Conservation (phyloP, 2,888 invertebrate species). For the Patella depressa region DNA sequence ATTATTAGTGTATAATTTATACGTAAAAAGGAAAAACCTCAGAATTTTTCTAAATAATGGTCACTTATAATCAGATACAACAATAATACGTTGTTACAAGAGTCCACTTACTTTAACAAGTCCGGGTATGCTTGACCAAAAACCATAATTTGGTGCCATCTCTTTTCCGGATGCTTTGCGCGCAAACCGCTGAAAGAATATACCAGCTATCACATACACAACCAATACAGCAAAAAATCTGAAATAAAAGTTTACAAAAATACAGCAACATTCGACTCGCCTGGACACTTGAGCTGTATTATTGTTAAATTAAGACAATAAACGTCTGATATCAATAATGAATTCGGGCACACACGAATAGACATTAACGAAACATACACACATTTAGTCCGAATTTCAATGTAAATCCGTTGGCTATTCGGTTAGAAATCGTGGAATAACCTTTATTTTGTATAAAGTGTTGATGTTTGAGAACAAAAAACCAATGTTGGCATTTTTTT, state of each 20-base stretch:
- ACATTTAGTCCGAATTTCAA: too few relatives aligned
- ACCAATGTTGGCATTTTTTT: too few relatives aligned
- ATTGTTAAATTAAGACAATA: not conserved
- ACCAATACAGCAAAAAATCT: slow-evolving; percentile 26
- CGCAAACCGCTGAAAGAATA: slow-evolving; percentile 21
- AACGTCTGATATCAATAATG: too few relatives aligned
- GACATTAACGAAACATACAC: too few relatives aligned
- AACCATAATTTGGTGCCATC: slow-evolving; percentile 27
- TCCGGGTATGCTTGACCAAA: slow-evolving; percentile 33
- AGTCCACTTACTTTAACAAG: slow-evolving; percentile 27
- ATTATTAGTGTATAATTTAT: not conserved
- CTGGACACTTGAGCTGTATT: not conserved
- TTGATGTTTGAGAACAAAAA: too few relatives aligned
- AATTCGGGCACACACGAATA: not conserved
- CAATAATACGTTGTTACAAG: too few relatives aligned
- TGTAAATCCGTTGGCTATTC: too few relatives aligned
- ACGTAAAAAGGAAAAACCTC: not conserved
- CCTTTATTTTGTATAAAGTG: too few relatives aligned
- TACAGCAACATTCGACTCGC: not conserved
- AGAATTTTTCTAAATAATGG: not conserved
- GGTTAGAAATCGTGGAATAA: too few relatives aligned
- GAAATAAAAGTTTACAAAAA: not conserved
- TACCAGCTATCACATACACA: slow-evolving; percentile 27
- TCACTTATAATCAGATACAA: too few relatives aligned
- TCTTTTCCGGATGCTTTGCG: slow-evolving; percentile 28